These are phyloP conservation scores for Formica aserva DNA, from an alignment of 2,888 invertebrate genomes.

Conservation along the genomic window DNA sequence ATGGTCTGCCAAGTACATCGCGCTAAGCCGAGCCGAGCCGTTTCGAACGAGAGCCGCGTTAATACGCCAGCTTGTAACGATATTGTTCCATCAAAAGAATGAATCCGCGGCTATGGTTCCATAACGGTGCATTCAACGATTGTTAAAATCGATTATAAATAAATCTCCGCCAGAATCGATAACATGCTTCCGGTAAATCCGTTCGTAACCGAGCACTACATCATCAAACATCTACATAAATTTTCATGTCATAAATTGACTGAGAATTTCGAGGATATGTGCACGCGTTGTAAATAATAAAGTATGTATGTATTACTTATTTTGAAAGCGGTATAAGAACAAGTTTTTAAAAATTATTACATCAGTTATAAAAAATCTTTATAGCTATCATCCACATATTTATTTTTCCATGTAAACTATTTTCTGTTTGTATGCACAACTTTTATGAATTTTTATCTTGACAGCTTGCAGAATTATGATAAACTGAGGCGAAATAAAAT, in stretches of 20 bases:
- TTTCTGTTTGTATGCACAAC: neutral
- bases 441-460: neutral
- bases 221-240: neutral
- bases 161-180: conserved; percentile 12
- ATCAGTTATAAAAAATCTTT: neutral
- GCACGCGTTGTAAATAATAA: conserved; percentile 1
- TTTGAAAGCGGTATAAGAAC: neutral
- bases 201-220: neutral
- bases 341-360: neutral
- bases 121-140: neutral
- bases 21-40: conserved; percentile 36
- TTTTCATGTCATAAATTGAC: neutral
- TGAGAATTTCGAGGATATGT: neutral
- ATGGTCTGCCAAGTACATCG: conserved; percentile 51
- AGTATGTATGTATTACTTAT: neutral
- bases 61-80: conserved; percentile 9
- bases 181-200: neutral
- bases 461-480: neutral
- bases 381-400: neutral
- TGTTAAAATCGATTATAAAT: conserved; percentile 18
- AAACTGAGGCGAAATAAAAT: neutral
- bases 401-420: neutral
- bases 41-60: conserved; percentile 52
- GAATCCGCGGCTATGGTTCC: neutral
- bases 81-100: conserved; percentile 22